A percentile compares a stretch with the other conserved stretches of the same genome.
Conservation (phyloP, 2,113 vertebrate genomes). For the Dasypus novemcinctus region DNA sequence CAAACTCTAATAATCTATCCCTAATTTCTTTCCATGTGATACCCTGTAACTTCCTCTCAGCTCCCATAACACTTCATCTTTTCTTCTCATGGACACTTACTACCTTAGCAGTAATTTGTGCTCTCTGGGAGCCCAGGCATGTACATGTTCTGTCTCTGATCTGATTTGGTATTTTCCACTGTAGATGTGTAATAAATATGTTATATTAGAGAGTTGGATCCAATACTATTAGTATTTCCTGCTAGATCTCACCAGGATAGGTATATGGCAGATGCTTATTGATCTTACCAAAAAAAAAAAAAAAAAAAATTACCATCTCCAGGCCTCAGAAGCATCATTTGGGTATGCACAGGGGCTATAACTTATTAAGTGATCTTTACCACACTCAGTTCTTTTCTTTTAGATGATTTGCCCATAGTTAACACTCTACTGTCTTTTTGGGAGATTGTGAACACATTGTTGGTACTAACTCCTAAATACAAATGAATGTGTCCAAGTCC, state of each 20-base stretch:
- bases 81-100: not conserved
- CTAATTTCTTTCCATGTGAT: not conserved
- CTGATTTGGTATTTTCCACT: slow-evolving; percentile 24
- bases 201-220: slow-evolving; percentile 26
- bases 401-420: not conserved
- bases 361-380: slow-evolving; percentile 36
- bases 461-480: not conserved
- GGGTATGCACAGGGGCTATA: not conserved
- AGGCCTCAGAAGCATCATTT: slow-evolving; percentile 20
- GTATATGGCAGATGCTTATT: not conserved
- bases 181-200: slow-evolving; percentile 53
- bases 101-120: not conserved
- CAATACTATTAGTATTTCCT: slow-evolving; percentile 57
- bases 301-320: not conserved
- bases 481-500: not conserved
- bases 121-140: not conserved
- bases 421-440: not conserved
- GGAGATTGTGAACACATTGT: not conserved
- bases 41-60: not conserved
- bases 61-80: not conserved
- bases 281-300: not conserved
- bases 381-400: slow-evolving; percentile 10
- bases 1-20: accelerated
- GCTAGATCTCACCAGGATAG: slow-evolving; percentile 40
- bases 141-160: not conserved